These are phyloP conservation scores for Hycleus phaleratus DNA, from an alignment of 1,140 invertebrate species.

Conservation along the genomic window DNA sequence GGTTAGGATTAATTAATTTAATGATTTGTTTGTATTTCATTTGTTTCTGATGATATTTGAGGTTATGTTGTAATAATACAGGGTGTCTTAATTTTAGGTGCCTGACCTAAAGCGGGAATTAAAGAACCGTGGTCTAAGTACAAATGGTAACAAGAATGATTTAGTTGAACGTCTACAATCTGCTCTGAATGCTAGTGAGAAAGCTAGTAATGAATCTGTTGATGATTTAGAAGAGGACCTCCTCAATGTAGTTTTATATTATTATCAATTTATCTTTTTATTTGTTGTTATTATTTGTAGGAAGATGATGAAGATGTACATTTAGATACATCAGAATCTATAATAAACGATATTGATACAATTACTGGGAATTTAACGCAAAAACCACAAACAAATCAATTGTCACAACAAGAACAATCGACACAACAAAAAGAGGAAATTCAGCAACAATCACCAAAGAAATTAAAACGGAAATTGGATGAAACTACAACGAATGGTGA, in stretches of 20 bases:
- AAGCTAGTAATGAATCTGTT: slow-evolving; percentile 41
- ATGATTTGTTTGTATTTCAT: neutral
- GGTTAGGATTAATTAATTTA: neutral
- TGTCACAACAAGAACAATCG: slow-evolving; percentile 24
- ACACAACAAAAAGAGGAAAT: neutral
- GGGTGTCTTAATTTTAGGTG: slow-evolving; percentile 45
- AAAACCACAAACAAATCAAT: slow-evolving; percentile 24
- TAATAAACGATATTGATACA: slow-evolving; percentile 33
- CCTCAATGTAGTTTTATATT: slow-evolving; percentile 32
- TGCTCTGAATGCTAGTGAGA: slow-evolving; percentile 48
- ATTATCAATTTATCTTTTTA: neutral
- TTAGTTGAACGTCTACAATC: slow-evolving; percentile 65
- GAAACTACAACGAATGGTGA: slow-evolving; percentile 30
- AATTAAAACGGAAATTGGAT: slow-evolving; percentile 42
- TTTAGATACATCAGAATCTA: slow-evolving; percentile 32
- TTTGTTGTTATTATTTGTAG: slow-evolving; percentile 8
- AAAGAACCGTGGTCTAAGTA: slow-evolving; percentile 64
- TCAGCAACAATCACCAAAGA: slow-evolving; percentile 15
- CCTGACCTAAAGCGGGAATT: slow-evolving; percentile 72
- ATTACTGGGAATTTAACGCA: slow-evolving; percentile 40
- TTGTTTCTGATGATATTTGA: neutral
- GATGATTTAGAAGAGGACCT: slow-evolving; percentile 50
- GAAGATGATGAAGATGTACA: slow-evolving; percentile 39
- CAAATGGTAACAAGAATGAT: slow-evolving; percentile 73
- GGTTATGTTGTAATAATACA: slow-evolving; percentile 14